Conservation (phyloP, 2,113 vertebrate genomes). For the Ardeotis arabs region DNA sequence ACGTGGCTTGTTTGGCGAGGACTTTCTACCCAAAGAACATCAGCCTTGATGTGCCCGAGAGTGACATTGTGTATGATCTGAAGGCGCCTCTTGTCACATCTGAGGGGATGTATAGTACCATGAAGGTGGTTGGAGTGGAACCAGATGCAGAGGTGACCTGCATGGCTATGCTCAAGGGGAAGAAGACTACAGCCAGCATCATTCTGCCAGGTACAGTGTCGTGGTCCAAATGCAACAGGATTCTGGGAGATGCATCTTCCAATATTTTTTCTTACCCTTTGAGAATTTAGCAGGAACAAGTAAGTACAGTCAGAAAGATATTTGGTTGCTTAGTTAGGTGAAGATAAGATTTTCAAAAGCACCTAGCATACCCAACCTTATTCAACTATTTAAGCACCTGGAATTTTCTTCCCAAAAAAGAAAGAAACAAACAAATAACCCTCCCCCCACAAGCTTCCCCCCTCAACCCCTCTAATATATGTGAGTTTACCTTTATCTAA, state of each 20-base stretch:
- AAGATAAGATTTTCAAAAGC: not conserved
- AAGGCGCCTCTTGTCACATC: slow-evolving; percentile 12
- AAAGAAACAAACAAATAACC: not conserved
- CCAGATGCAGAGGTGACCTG: slow-evolving; percentile 38
- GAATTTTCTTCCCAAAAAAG: not conserved
- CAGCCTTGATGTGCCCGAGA: slow-evolving; percentile 12
- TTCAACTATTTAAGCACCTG: not conserved
- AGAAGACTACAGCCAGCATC: not conserved
- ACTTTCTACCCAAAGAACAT: slow-evolving; percentile 67
- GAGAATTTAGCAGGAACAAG: not conserved
- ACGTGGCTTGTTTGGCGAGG: slow-evolving; percentile 65
- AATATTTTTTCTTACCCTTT: not conserved
- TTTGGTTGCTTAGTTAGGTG: not conserved
- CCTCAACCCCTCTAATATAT: not conserved
- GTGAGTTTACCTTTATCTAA: not conserved
- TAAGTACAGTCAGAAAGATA: not conserved
- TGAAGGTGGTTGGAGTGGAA: slow-evolving; percentile 41
- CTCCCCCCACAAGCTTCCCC: too few species aligned
- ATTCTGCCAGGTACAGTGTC: not conserved
- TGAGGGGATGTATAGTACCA: slow-evolving; percentile 59
- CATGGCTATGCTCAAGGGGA: not conserved
- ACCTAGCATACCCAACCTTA: not conserved
- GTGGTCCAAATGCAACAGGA: accelerated
- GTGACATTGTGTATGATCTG: not conserved
- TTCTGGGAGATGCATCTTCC: not conserved